Conservation (phyloP, 2,888 invertebrate species). For the Marronus borbonicus region DNA sequence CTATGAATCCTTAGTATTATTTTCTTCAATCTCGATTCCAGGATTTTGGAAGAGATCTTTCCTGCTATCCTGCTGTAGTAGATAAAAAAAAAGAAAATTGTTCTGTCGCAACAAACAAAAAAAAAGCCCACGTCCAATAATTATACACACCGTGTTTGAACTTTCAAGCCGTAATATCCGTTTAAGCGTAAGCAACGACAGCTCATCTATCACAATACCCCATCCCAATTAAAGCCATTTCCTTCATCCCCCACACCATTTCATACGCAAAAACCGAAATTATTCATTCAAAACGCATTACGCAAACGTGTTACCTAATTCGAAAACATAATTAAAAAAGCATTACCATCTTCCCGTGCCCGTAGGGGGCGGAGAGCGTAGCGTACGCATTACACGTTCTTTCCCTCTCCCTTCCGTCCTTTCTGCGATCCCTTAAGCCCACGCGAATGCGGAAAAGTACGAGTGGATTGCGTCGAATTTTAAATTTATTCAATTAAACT, state of each 20-base stretch:
- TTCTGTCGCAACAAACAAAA: no score
- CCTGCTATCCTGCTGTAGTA: no score
- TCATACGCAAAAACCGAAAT: constrained; percentile 6
- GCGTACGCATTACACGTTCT: neutral
- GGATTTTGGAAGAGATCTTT: no score
- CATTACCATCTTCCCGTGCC: constrained; percentile 21
- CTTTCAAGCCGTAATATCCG: no score
- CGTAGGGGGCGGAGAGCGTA: neutral
- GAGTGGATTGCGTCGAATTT: constrained; percentile 8
- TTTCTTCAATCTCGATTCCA: no score
- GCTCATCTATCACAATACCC: no score
- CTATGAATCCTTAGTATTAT: no score
- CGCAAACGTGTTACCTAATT: constrained; percentile 31
- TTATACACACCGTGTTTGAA: no score
- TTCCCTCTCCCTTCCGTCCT: neutral
- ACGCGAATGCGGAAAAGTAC: constrained; percentile 4
- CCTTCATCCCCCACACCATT: neutral
- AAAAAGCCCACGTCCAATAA: no score
- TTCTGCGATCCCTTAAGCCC: neutral
- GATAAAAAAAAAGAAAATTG: no score
- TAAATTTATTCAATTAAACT: constrained; percentile 47
- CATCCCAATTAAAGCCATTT: no score
- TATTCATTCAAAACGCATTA: constrained; percentile 32
- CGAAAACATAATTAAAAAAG: constrained; percentile 39
- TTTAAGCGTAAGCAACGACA: no score